These are phyloP conservation scores for Aplysina aerophoba DNA, from an alignment of 37 sponge, comb jelly and placozoan genomes.

Conservation along the genomic window DNA sequence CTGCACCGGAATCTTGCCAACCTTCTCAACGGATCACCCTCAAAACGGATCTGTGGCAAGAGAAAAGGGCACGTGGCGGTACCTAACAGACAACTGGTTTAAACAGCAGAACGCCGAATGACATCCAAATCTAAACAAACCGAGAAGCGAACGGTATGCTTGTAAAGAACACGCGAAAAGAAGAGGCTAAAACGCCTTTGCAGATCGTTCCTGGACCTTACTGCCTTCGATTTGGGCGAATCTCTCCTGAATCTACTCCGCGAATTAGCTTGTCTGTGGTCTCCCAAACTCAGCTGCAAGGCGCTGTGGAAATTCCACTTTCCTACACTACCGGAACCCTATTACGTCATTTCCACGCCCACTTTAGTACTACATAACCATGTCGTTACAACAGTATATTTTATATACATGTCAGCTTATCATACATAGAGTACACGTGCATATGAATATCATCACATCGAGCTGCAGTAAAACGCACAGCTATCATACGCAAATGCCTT, in stretches of 20 bases:
- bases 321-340: slow-evolving; percentile 32
- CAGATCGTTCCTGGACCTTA: slow-evolving; percentile 5
- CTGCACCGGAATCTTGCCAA: slow-evolving; percentile 12
- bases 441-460: no score
- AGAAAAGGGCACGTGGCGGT: neutral
- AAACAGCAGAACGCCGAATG: neutral
- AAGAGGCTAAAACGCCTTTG: slow-evolving; percentile 16
- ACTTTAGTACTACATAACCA: no score
- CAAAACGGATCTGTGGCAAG: slow-evolving; percentile 3
- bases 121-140: neutral
- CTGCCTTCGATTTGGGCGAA: neutral
- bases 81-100: neutral
- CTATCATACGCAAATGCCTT: no score
- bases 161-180: neutral
- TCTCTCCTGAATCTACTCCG: slow-evolving; percentile 24
- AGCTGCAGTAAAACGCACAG: no score
- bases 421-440: no score
- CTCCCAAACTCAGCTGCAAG: slow-evolving; percentile 25
- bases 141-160: neutral
- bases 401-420: no score
- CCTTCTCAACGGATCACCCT: neutral
- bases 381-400: no score
- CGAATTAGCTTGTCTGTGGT: slow-evolving; percentile 15
- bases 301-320: slow-evolving; percentile 40
- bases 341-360: no score